Evolutionary conservation across 2,797 vertebrate genomes (phyloP).

Genomic region (Oryzias dopingdopingensis): DNA sequence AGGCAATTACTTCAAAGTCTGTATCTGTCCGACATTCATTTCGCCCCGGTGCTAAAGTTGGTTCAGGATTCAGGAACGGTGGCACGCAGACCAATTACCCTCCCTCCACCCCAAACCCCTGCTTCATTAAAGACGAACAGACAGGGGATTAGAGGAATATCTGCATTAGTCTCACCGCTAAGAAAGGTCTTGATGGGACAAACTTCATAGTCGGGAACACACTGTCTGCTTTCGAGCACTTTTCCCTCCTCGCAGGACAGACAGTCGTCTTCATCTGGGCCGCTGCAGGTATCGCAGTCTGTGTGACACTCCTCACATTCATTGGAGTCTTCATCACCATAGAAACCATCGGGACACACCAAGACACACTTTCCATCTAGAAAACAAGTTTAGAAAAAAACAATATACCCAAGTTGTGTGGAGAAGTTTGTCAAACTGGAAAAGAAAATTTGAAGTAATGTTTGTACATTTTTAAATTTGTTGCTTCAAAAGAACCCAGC

Average conservation of each 20-base stretch:
- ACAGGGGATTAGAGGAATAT: constrained; percentile 50
- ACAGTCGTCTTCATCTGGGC: constrained; percentile 75
- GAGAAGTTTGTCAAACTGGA: background rate
- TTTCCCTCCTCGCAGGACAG: constrained; percentile 68
- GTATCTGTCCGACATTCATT: constrained; percentile 32
- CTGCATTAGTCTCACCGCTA: constrained; percentile 67
- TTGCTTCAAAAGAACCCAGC: too few species aligned
- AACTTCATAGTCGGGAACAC: constrained; percentile 60
- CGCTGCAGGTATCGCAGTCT: constrained; percentile 79
- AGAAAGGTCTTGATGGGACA: constrained; percentile 72
- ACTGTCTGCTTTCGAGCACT: constrained; percentile 64
- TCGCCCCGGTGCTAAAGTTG: constrained; percentile 35
- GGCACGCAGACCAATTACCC: constrained; percentile 70
- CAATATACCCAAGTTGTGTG: background rate
- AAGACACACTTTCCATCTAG: constrained; percentile 82
- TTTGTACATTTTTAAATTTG: too few species aligned
- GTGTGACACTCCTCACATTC: constrained; percentile 86
- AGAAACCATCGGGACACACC: constrained; percentile 81
- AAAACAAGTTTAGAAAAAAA: constrained; percentile 3
- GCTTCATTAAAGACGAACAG: constrained; percentile 63
- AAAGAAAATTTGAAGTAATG: too few species aligned
- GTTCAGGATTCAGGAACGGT: constrained; percentile 46
- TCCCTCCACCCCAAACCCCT: constrained; percentile 66
- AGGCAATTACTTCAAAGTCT: constrained; percentile 51
- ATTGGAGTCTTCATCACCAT: constrained; percentile 76